Percentiles rank a stretch among this genome's conserved stretches.
Evolutionary conservation across 2,113 vertebrate genomes (phyloP).

Genomic region (Climacteris rufus): DNA sequence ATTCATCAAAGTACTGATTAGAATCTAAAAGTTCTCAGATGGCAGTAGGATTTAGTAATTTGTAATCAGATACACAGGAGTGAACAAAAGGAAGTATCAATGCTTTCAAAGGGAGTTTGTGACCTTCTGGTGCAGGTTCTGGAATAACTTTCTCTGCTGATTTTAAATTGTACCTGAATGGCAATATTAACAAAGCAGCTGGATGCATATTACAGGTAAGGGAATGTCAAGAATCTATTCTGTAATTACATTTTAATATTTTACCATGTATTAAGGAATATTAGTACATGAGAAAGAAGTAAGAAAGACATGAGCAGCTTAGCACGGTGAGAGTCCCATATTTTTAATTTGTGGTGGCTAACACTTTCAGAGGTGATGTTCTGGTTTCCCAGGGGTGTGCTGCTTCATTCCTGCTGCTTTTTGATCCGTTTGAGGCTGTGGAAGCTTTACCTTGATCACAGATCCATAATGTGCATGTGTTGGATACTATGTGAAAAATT

Average conservation of each 20-base stretch:
- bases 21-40: slow-evolving; percentile 65
- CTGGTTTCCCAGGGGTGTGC: not conserved
- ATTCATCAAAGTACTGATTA: slow-evolving; percentile 64
- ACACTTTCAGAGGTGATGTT: not conserved
- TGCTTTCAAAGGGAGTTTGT: slow-evolving; percentile 60
- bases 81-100: slow-evolving; percentile 64
- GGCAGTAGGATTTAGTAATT: slow-evolving; percentile 58
- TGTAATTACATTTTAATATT: not conserved
- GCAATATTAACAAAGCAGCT: slow-evolving; percentile 8
- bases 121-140: slow-evolving; percentile 48
- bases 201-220: not conserved
- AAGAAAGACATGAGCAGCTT: not conserved
- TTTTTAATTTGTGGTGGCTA: not conserved
- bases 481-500: not conserved
- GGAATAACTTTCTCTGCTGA: slow-evolving; percentile 34
- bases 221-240: not conserved
- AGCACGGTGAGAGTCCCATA: fast-evolving
- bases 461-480: not conserved
- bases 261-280: not conserved
- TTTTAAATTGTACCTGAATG: slow-evolving; percentile 53
- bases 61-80: slow-evolving; percentile 60
- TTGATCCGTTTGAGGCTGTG: not conserved
- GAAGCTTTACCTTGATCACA: not conserved
- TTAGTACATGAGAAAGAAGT: not conserved
- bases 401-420: not conserved